These are phyloP conservation scores for Astropecten irregularis DNA, from an alignment of 53 echinoderm and acorn worm species.

Conservation along the genomic window DNA sequence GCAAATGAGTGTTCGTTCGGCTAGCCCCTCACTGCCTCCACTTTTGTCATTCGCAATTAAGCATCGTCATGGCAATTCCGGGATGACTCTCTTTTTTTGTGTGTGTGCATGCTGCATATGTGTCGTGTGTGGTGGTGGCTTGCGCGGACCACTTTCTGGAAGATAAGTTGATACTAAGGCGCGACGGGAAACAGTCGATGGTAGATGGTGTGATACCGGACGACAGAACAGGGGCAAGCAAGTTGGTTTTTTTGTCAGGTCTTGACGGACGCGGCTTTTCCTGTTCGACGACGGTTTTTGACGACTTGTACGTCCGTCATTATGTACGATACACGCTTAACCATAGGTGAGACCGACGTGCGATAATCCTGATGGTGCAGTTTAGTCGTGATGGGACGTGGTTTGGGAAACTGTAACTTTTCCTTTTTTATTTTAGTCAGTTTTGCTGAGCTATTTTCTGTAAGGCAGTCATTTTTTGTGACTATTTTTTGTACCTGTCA, in stretches of 20 bases:
- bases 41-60: slow-evolving; percentile 46
- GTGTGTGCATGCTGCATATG: too few relatives aligned
- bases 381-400: too few relatives aligned
- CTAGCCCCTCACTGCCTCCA: neutral
- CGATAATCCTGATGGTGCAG: neutral
- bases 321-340: slow-evolving; percentile 38
- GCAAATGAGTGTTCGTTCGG: slow-evolving; percentile 25
- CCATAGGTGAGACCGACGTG: neutral
- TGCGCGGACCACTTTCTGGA: neutral
- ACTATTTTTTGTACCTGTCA: too few relatives aligned
- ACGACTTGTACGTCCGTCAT: neutral
- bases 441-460: too few relatives aligned
- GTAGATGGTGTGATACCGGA: slow-evolving; percentile 12
- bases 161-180: slow-evolving; percentile 13
- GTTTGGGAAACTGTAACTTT: too few relatives aligned
- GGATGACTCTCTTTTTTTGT: slow-evolving; percentile 16
- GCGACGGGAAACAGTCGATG: slow-evolving; percentile 3
- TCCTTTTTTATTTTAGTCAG: too few relatives aligned
- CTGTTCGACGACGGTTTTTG: too few relatives aligned
- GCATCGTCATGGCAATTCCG: slow-evolving; percentile 30
- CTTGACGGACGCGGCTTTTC: too few relatives aligned
- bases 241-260: neutral
- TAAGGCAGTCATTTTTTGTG: too few relatives aligned
- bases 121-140: too few relatives aligned
- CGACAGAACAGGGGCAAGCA: slow-evolving; percentile 10